A percentile compares a stretch with the other conserved stretches of the same genome.
These are phyloP conservation scores for Chamaea fasciata DNA, from an alignment of 2,113 vertebrate genomes.

Conservation along the genomic window DNA sequence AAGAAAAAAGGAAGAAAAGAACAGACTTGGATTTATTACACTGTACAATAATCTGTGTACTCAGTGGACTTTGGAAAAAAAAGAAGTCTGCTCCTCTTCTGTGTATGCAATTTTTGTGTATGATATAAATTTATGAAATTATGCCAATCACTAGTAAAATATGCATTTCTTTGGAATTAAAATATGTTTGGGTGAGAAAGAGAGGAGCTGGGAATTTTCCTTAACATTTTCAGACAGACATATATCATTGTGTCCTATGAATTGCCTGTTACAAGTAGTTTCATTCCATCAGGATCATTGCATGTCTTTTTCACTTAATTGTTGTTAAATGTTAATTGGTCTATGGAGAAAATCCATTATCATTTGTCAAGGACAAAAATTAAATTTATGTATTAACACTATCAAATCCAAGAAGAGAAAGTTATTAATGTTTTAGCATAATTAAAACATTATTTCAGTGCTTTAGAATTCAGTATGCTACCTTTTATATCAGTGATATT, in stretches of 20 bases:
- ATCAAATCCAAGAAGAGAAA: background rate
- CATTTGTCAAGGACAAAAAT: conserved; percentile 16
- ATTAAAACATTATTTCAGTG: conserved; percentile 16
- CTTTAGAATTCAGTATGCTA: background rate
- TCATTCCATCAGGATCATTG: background rate
- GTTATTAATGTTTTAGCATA: conserved; percentile 21
- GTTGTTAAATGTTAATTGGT: conserved; percentile 44
- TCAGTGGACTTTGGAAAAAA: background rate
- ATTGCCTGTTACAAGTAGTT: background rate
- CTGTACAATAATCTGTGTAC: background rate
- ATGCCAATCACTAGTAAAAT: background rate
- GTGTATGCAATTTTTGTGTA: background rate
- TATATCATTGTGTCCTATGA: background rate
- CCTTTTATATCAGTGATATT: background rate
- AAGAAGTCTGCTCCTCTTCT: background rate
- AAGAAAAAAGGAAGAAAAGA: background rate
- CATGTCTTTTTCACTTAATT: conserved; percentile 30
- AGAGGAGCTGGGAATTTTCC: background rate
- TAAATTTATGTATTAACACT: conserved; percentile 24
- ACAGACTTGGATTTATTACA: background rate
- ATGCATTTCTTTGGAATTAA: background rate
- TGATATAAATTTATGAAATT: background rate
- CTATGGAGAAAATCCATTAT: conserved; percentile 1
- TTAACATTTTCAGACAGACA: background rate
- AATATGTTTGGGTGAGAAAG: background rate